Evolutionary conservation across 2,888 invertebrate genomes (phyloP).

Genomic region (Petrophora chlorosata): DNA sequence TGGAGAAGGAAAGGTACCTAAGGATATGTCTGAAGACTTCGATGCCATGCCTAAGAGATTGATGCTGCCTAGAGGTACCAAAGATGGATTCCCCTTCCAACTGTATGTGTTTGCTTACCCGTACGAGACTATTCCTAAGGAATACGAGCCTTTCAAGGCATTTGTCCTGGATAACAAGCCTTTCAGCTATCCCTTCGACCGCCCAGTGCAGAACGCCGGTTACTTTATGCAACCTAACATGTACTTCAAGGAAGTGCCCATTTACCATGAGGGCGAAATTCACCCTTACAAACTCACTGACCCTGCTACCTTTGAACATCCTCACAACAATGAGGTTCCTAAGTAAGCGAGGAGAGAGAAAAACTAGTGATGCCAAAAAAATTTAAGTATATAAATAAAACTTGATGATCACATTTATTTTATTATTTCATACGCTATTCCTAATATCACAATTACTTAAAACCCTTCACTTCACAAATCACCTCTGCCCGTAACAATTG

Average conservation of each 20-base stretch:
- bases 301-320: slow-evolving; percentile 42
- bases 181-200: slow-evolving; percentile 84
- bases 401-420: neutral
- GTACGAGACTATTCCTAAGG: slow-evolving; percentile 67
- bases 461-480: too few species aligned
- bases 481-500: too few species aligned
- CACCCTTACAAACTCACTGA: slow-evolving; percentile 56
- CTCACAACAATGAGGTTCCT: slow-evolving; percentile 44
- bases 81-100: slow-evolving; percentile 86
- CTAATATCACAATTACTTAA: too few species aligned
- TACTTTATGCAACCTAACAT: slow-evolving; percentile 83
- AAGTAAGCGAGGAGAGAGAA: slow-evolving; percentile 48
- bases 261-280: slow-evolving; percentile 77
- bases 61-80: slow-evolving; percentile 88
- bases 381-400: slow-evolving; percentile 7
- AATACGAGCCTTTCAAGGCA: slow-evolving; percentile 50
- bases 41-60: slow-evolving; percentile 87
- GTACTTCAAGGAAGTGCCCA: slow-evolving; percentile 82
- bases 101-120: slow-evolving; percentile 86
- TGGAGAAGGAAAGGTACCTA: slow-evolving; percentile 76
- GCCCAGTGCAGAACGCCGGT: slow-evolving; percentile 70
- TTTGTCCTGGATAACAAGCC: slow-evolving; percentile 76
- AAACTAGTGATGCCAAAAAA: slow-evolving; percentile 24
- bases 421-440: too few species aligned
- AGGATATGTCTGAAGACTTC: slow-evolving; percentile 79